Evolutionary conservation across 2,113 vertebrate species (phyloP), one percentile per base, ranked within the genome.

Genomic region (Centrocercus urophasianus): DNA sequence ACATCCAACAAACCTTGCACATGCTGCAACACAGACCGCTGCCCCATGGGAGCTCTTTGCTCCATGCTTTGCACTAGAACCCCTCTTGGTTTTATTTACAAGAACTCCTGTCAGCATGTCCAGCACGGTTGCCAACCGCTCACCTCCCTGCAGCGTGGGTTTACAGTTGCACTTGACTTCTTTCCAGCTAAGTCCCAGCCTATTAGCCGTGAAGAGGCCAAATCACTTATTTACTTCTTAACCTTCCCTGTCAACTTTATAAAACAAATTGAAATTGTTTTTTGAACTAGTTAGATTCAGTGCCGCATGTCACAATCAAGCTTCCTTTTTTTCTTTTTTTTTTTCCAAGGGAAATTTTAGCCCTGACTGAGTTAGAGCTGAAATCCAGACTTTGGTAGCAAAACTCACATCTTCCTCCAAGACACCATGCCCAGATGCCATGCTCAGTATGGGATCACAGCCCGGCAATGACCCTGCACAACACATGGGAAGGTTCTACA

Each of bases 401-500:
- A 67, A 47, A 30, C 19, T 89, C 28, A 20, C n/a, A 43, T 22
- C 75, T 57, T 24, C 47, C 43, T 13, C 18, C 56, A 50, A 47
- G 56, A 86, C 5, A 10, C 1, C 34, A 34, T 32, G 43, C 54
- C 84, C 10, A 79, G 47, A 30, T 0, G 0, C 40, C 25, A 16
- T 11, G 28, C 60, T 76, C 40, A 73, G 40, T 1, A 1, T 43
- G 63, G 25, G 20, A 74, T 81, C 22, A 25, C 56, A 80, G 63
- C 40, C 66, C 30, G 32, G 56, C 63, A 92, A 82, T 34, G 52
- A 92, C 9, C 20, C 65, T 67, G 83, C 13, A 91, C 88, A 89
- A 21, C 56, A 30, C 13, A 43, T 32, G 12, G 25, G 12, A 88
- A 93, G 81, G 59, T 40, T 88, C 75, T 72, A 38, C 19, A 93